Base-by-base conservation (phyloP, 2,888 invertebrate species). In the Pyrrhosoma nymphula region DNA sequence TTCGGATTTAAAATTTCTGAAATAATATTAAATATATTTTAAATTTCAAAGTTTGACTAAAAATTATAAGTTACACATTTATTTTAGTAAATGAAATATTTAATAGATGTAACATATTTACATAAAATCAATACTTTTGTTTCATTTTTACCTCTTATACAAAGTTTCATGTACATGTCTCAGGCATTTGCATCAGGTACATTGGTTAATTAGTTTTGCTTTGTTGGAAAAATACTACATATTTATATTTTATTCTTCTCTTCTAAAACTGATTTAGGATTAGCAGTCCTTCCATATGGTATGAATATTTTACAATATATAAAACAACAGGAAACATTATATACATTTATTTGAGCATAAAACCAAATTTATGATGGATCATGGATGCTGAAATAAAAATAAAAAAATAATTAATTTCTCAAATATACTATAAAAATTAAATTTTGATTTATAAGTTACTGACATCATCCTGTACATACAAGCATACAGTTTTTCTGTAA, bases 141-240 rank as follows among this genome's bases (percentile, higher is more conserved):
- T 82, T 35, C 82, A 14, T 82, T 14, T 82, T 82, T 35, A 82
- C 82, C 30, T 82, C 82, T 26, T 35, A 82, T 16, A 35, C 30
- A 82, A 35, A 82, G 16, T 30, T 82, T 82, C 82, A 82, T 35
- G 82, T 35, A 82, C 82, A 35, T 14, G 12, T 35, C 82, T 82
- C 82, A 35, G 82, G 47, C 63, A 95, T 47, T 88, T 88, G 56
- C 60, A 55, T 88, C 88, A 63, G 95, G 88, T 63, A 69, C 69
- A 63, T 90, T 47, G 35, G 47, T 35, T 93, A 8, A 47, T 93
- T 47, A 91, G n/a, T 75, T 69, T 93, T 93, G 20, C 4, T 35
- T 82, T 82, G 30, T 35, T 82, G 35, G 14, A 35, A 82, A 35
- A 35, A 82, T 82, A 26, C 26, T 26, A n/a, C n/a, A n/a, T n/a